A percentile compares a stretch with the other conserved stretches of the same genome.
Evolutionary conservation across 2,113 vertebrate genomes (phyloP).

Genomic region (Catagonus wagneri): DNA sequence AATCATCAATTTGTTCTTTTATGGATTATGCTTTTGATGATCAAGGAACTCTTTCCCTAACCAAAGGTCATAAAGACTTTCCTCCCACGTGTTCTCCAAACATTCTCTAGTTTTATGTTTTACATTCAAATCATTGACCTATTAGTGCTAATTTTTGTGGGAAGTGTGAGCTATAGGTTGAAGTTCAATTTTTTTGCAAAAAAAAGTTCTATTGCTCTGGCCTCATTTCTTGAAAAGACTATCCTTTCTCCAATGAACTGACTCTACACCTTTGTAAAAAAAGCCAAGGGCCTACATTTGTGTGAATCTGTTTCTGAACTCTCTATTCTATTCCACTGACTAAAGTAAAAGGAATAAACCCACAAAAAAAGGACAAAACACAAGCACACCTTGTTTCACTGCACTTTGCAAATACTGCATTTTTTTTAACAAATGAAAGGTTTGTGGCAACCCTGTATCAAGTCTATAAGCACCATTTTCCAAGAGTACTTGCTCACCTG

Average conservation of each 20-base stretch:
- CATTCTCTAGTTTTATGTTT: slow-evolving; percentile 9
- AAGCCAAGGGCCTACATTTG: slow-evolving; percentile 3
- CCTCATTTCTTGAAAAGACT: slow-evolving; percentile 3
- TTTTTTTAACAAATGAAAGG: background rate
- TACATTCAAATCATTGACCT: background rate
- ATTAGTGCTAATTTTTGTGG: slow-evolving; percentile 33
- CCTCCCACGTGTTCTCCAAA: slow-evolving; percentile 40
- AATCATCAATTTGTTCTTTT: slow-evolving; percentile 30
- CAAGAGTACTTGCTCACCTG: background rate
- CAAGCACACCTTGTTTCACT: background rate
- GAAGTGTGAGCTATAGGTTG: background rate
- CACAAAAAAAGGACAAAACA: slow-evolving; percentile 6
- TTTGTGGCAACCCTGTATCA: background rate
- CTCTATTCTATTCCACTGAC: slow-evolving; percentile 30
- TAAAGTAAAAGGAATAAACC: slow-evolving; percentile 30
- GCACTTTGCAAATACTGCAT: background rate
- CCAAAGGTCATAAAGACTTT: background rate
- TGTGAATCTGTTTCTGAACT: slow-evolving; percentile 44
- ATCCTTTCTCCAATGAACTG: background rate
- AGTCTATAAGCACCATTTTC: background rate
- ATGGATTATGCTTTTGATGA: background rate
- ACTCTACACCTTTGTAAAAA: slow-evolving; percentile 43
- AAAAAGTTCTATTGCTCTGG: background rate
- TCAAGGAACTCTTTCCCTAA: slow-evolving; percentile 23
- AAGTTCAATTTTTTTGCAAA: slow-evolving; percentile 29